Evolutionary conservation across 30 jellyfish, hydroid and myxozoan species (phyloP).

Genomic region (Calvadosia cruxmelitensis): DNA sequence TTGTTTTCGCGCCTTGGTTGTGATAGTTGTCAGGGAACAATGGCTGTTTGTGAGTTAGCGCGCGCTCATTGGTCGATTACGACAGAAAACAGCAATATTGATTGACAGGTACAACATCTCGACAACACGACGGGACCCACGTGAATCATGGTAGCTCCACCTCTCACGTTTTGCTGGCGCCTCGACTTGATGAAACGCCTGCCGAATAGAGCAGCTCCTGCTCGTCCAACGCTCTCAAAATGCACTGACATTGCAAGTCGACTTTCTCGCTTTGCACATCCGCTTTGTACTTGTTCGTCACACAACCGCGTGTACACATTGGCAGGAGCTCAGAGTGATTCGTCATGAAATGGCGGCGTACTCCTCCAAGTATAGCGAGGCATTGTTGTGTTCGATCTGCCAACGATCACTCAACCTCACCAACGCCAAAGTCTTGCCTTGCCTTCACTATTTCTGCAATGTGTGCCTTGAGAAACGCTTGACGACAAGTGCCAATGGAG

Average conservation of each 20-base stretch:
- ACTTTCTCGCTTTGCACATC: not conserved
- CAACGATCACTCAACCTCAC: not conserved
- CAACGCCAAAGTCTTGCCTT: slow-evolving; percentile 76
- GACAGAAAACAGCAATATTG: not conserved
- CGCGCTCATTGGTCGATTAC: slow-evolving; percentile 1
- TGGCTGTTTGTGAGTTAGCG: not conserved
- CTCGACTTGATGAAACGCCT: not conserved
- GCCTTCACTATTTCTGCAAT: slow-evolving; percentile 81
- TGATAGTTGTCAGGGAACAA: not conserved
- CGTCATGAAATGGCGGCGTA: not conserved
- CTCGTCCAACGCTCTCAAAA: not conserved
- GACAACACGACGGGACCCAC: not conserved
- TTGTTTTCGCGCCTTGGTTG: not conserved
- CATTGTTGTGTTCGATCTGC: not conserved
- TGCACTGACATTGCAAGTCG: not conserved
- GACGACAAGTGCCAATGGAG: slow-evolving; percentile 51
- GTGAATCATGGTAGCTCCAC: not conserved
- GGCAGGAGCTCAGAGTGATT: not conserved
- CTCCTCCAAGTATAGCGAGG: not conserved
- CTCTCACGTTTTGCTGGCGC: slow-evolving; percentile 1
- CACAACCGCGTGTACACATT: not conserved
- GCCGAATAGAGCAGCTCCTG: not conserved
- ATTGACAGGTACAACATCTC: not conserved
- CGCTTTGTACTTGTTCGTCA: not conserved
- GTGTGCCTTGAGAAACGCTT: slow-evolving; percentile 67